Evolutionary conservation across 2,888 invertebrate genomes (phyloP), one percentile per base, ranked within the genome.

Genomic region (Geotrupes spiniger): DNA sequence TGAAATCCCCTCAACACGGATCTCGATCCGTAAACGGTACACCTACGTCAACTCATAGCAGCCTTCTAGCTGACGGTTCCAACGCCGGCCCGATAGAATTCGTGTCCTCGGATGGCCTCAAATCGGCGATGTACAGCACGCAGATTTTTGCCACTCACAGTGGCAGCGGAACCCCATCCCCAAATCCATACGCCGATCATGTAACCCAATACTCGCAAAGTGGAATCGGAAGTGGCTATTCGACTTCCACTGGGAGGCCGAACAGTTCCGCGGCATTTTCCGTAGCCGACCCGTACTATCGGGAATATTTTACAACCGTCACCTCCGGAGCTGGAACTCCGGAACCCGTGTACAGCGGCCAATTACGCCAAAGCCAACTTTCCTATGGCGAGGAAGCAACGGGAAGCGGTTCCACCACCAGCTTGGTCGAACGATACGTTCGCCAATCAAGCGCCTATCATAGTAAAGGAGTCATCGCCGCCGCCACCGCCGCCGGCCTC

Each of bases 401-500:
- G 21, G 73, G 75, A 29, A 72, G 72, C 48, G 73, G 73, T 49
- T 80, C 80, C 54, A 78, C 80, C 57, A 81, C 79, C 59, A 82
- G 79, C 62, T 84, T 84, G 67, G 82, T 83, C 57, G 85, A 85
- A 67, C 75, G 85, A 60, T 85, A 85, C 66, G 82, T 81, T 36
- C 78, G 83, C 27, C 83, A 82, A 63, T 69, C 72, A 38, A 74
- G 74, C 42, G 80, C 82, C 57, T 87, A 87, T 74, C 86, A 86
- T 66, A 82, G 83, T 68, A 80, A 86, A 76, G 79, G 85, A 66
- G 79, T 84, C 68, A 80, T 89, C 67, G 83, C 84, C 61, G 85
- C 85, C 53, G 84, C 85, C 65, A 82, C 83, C 59, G 85, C 85
- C 49, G 85, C 85, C 56, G 91, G 90, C 33, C 83, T 93, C 61